Evolutionary conservation across 2,888 invertebrate genomes (phyloP).

Genomic region (Rotaria socialis): DNA sequence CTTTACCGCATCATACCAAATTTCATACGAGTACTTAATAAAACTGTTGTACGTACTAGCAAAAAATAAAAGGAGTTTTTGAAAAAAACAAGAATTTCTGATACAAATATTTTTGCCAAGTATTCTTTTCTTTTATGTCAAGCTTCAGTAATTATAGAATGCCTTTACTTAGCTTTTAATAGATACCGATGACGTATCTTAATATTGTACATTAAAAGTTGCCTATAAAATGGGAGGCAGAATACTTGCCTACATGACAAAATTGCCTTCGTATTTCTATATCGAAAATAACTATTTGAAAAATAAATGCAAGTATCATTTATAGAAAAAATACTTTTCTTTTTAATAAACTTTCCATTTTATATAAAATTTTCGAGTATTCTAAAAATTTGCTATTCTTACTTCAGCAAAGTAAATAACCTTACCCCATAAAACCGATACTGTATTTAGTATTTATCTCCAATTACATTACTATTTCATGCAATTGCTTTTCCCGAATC

Average conservation of each 20-base stretch:
- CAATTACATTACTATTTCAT: too few relatives aligned
- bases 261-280: not conserved
- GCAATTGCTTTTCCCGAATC: too few relatives aligned
- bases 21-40: not conserved
- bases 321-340: not conserved
- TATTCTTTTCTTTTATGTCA: too few relatives aligned
- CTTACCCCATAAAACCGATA: too few relatives aligned
- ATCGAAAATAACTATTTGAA: not conserved
- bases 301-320: not conserved
- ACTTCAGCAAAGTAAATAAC: too few relatives aligned
- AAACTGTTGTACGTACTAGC: not conserved
- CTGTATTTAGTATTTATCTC: too few relatives aligned
- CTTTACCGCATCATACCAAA: not conserved
- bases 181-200: not conserved
- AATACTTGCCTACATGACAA: not conserved
- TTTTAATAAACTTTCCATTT: too few relatives aligned
- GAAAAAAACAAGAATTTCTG: not conserved
- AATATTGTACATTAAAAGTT: not conserved
- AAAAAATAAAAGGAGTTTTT: not conserved
- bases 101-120: not conserved
- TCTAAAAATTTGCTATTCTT: too few relatives aligned
- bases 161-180: not conserved
- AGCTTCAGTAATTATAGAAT: not conserved
- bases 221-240: not conserved
- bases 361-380: too few relatives aligned